Evolutionary conservation across 1,140 invertebrate species (phyloP).

Genomic region (Calycopis cecrops): DNA sequence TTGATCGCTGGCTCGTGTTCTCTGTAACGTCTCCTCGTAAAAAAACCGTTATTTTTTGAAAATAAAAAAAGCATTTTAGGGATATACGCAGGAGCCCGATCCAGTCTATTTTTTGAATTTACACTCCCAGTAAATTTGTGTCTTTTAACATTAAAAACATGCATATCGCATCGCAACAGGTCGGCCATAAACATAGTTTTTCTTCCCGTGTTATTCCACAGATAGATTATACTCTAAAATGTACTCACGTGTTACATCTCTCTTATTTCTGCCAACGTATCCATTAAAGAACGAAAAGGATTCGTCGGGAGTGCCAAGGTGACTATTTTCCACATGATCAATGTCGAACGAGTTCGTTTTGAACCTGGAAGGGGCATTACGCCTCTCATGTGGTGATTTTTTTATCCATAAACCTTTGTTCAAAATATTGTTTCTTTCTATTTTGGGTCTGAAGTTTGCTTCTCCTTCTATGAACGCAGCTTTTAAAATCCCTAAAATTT

Average conservation of each 20-base stretch:
- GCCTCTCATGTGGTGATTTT: constrained; percentile 26
- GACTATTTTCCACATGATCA: constrained; percentile 43
- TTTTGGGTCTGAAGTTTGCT: constrained; percentile 38
- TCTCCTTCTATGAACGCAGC: constrained; percentile 32
- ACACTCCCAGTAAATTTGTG: too few relatives aligned
- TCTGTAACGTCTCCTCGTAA: too few relatives aligned
- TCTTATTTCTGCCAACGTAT: constrained; percentile 44
- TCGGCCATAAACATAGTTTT: too few relatives aligned
- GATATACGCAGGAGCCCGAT: too few relatives aligned
- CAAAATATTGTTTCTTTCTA: constrained; percentile 52
- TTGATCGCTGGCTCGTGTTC: too few relatives aligned
- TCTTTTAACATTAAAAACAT: too few relatives aligned
- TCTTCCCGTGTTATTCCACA: too few relatives aligned
- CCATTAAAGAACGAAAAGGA: constrained; percentile 30
- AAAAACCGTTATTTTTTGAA: too few relatives aligned
- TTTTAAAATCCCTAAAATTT: constrained; percentile 18
- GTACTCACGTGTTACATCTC: constrained; percentile 39
- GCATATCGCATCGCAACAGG: too few relatives aligned
- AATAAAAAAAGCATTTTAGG: too few relatives aligned
- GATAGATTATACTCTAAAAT: background rate
- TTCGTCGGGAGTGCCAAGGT: constrained; percentile 34
- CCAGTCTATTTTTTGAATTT: too few relatives aligned
- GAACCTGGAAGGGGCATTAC: constrained; percentile 41
- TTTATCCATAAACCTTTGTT: constrained; percentile 57
- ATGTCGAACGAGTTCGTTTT: constrained; percentile 40